A percentile compares a stretch with the other conserved stretches of the same genome.
These are phyloP conservation scores for Hapalemur alaotrensis DNA, from an alignment of 2,797 vertebrate species.

Conservation along the genomic window DNA sequence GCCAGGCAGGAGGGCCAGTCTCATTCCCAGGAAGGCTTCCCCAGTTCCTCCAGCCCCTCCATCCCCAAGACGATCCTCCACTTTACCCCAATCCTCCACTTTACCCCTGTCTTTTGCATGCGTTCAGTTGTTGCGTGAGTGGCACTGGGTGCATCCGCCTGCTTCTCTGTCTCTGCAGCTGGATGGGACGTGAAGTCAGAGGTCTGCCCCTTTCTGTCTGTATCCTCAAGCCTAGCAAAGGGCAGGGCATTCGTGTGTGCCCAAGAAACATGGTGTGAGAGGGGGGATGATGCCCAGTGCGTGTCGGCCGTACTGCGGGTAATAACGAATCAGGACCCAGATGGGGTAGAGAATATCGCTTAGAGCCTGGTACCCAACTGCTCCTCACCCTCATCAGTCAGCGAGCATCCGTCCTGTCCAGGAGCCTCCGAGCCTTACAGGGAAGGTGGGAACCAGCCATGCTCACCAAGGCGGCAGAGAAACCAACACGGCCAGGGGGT, in stretches of 20 bases:
- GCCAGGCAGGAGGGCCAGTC: not conserved
- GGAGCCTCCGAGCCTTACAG: not conserved
- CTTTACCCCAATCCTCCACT: not conserved
- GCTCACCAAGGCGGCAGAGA: not conserved
- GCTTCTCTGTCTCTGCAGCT: not conserved
- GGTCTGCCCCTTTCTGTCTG: not conserved
- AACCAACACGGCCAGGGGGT: not conserved
- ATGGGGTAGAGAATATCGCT: accelerated
- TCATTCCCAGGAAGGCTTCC: not conserved
- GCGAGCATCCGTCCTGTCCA: not conserved
- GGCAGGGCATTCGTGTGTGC: not conserved
- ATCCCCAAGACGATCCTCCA: not conserved
- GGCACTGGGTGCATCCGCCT: not conserved
- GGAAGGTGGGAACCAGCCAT: not conserved
- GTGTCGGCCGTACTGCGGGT: too few species aligned
- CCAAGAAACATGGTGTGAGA: not conserved
- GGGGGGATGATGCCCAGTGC: not conserved
- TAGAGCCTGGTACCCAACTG: not conserved
- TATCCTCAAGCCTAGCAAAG: not conserved
- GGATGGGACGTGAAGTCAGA: not conserved
- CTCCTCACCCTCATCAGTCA: not conserved
- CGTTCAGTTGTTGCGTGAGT: accelerated
- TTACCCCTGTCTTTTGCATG: accelerated
- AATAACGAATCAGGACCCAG: not conserved
- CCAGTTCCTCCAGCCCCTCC: too few species aligned